Base-by-base conservation (phyloP, 2,797 vertebrate genomes). In the Aulostomus chinensis region DNA sequence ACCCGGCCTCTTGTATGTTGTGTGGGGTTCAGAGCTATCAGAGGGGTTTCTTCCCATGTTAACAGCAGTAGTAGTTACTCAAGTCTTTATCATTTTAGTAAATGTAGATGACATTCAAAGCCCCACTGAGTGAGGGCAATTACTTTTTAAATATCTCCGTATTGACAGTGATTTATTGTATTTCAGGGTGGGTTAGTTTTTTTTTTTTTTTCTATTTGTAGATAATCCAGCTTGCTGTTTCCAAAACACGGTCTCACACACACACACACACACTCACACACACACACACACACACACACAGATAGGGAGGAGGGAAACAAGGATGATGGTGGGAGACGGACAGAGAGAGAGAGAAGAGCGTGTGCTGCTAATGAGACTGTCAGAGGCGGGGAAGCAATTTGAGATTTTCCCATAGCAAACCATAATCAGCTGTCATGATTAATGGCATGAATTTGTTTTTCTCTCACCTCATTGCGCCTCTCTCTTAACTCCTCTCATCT, bases 351-450 rank as follows among this genome's bases (percentile, higher is more conserved):
- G 31, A 42, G 21, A 37, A 16, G 35, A 16, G 17, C 46, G 53
- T 32, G 11, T 2, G 3, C 6, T 7, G 69, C 35, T 81, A 76
- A 81, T 80, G 61, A 80, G 67, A 61, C 61, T 46, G 58, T 73
- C 66, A 63, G 35, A 45, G 34, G 60, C 64, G 29, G 49, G 15
- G 42, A 81, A 73, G 64, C 54, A 65, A 71, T 78, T 65, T 73
- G 52, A 73, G 48, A 50, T 28, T 60, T 66, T 65, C 3, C 4
- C 49, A 16, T 21, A 12, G 42, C 33, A 22, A 32, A 51, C 33
- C 39, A 55, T 53, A 66, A 58, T 73, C 65, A 75, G 57, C 56
- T 57, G 69, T 65, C 47, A 7, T 77, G 76, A 81, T 77, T 71
- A 75, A 81, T 70, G 62, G 43, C 45, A 20, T 32, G 14, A 49